Conservation (phyloP, 2,888 invertebrate genomes). For the Drosophila mayaguana region DNA sequence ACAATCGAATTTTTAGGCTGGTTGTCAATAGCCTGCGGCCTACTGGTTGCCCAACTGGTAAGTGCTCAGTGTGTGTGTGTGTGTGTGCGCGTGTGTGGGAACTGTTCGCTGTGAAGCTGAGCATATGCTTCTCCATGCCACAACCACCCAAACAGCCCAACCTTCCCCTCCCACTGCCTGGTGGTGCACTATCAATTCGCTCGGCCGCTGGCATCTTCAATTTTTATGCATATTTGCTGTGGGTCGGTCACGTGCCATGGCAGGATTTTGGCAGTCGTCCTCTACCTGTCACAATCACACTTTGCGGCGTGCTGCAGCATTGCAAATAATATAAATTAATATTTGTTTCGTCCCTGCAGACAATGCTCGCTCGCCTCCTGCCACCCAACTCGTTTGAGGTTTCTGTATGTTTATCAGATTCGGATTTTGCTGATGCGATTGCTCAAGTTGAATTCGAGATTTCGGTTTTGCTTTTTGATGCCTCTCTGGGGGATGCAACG, state of each 20-base stretch:
- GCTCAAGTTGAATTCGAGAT: slow-evolving; percentile 52
- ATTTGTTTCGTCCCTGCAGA: slow-evolving; percentile 52
- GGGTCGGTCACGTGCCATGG: slow-evolving; percentile 66
- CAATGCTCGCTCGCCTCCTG: slow-evolving; percentile 3
- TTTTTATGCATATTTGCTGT: slow-evolving; percentile 78
- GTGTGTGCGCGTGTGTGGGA: slow-evolving; percentile 63
- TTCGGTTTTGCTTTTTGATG: slow-evolving; percentile 46
- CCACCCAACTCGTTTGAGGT: slow-evolving; percentile 53
- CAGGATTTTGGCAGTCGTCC: slow-evolving; percentile 30
- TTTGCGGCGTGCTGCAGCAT: slow-evolving; percentile 78
- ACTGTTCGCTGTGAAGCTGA: slow-evolving; percentile 67
- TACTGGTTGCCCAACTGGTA: slow-evolving; percentile 13
- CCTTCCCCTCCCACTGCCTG: background rate
- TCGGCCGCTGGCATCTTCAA: slow-evolving; percentile 69
- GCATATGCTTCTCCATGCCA: slow-evolving; percentile 70
- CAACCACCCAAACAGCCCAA: slow-evolving; percentile 2
- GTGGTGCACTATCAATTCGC: slow-evolving; percentile 74
- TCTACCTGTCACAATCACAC: slow-evolving; percentile 83
- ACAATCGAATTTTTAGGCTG: slow-evolving; percentile 63
- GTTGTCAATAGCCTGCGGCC: slow-evolving; percentile 47
- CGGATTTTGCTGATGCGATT: slow-evolving; percentile 69
- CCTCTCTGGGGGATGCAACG: slow-evolving; percentile 37
- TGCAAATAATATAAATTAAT: slow-evolving; percentile 82
- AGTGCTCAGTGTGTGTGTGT: slow-evolving; percentile 53
- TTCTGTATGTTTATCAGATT: slow-evolving; percentile 69